Evolutionary conservation across 1,140 invertebrate species (phyloP), one percentile per base, ranked within the genome.

Genomic region (Drosophila pruinosa): DNA sequence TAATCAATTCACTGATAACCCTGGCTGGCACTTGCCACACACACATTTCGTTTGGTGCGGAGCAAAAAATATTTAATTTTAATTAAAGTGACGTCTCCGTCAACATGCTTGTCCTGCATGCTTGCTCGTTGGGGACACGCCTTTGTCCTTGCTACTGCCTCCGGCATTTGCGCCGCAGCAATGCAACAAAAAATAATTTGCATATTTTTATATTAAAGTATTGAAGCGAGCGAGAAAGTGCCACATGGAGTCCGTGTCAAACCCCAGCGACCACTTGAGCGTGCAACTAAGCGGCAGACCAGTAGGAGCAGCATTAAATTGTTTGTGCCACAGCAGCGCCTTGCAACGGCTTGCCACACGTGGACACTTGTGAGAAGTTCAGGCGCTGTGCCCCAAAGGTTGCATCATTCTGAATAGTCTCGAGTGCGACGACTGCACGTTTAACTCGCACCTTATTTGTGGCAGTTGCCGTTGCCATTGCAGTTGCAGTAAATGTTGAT

Each of bases 191-290:
- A 67, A 62, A 77, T 74, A 70, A 82, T 82, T 82, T 82, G 70
- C 78, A 82, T 82, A 81, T 77, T 85, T 75, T 88, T 74, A 65
- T 88, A 50, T 68, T 72, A 88, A 88, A 82, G 82, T 82, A 80
- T 78, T 88, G 59, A 70, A 63, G 74, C 52, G 65, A 52, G 41
- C 62, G 68, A 28, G 53, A 63, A 45, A 24, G 21, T 34, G 45
- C 53, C 58, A 48, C 48, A 21, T 39, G 57, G 45, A 31, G 64
- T 73, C 38, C 57, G 57, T 53, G 63, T 64, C 57, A 61, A 50
- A 50, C 78, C 81, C 77, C 47, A 69, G 81, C 65, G 82, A 75
- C 78, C 82, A 82, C 82, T 88, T 88, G 64, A 68, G 57, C 59
- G 72, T 64, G 62, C 82, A 88, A 62, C 82, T 88, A 77, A 88